Base-by-base conservation (phyloP, 2,797 vertebrate species). In the Thaleichthys pacificus region DNA sequence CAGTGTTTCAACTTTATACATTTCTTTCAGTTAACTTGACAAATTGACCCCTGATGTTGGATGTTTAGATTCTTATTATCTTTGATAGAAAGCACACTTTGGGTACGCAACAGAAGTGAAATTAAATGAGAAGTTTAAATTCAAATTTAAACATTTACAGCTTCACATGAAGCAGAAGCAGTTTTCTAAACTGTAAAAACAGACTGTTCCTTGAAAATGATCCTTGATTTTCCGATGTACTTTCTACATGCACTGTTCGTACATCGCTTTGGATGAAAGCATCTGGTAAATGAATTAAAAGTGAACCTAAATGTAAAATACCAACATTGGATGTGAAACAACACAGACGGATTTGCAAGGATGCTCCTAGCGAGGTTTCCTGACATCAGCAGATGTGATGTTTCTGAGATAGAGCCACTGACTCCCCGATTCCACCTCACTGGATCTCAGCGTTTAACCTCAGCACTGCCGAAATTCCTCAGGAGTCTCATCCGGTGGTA, bases 401-500 rank as follows among this genome's bases (percentile, higher is more conserved):
- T 24, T 26, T 2, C 21, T 26, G 60, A n/a, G 1, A n/a, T 7
- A 56, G 19, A 8, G 4, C 51, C 4, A n/a, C 51, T 56, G 3
- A 47, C 32, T 66, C 14, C 1, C 64, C 38, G 22, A 14, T 83
- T 78, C 75, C 85, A 83, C 68, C 73, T 81, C 79, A 69, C 76
- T 74, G 63, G 70, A 66, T 85, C 86, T 83, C 73, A 71, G 78
- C 87, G 71, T 89, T 91, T 88, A 85, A 84, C 72, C 54, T 85
- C 62, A 3, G 76, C 80, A 85, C 88, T 81, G 78, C 80, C 85
- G 85, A 76, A 89, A 93, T 91, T 89, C 89, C 88, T 82, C 80
- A 74, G 84, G 74, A 83, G 89, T 91, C 91, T 90, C 85, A 91
- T 92, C 91, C 88, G 80, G 82, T 80, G 88, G 86, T 93, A 93